These are phyloP conservation scores for Argyresthia goedartella DNA, from an alignment of 2,888 invertebrate genomes.

Conservation along the genomic window DNA sequence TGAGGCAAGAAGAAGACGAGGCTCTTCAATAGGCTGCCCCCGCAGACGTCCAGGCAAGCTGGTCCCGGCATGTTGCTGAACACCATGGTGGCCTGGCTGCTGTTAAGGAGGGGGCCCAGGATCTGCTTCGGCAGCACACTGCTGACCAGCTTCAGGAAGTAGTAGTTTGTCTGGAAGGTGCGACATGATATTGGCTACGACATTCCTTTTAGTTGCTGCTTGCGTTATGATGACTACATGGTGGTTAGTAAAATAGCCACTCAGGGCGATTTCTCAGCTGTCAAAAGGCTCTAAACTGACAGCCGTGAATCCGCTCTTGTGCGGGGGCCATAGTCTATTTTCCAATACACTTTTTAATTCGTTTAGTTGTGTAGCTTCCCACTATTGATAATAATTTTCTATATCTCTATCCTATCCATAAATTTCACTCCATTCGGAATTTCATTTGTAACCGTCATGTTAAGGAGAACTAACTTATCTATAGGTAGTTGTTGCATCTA, in stretches of 20 bases:
- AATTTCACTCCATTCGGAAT: no score
- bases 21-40: slow-evolving; percentile 43
- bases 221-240: background rate
- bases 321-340: no score
- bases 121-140: slow-evolving; percentile 48
- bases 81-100: slow-evolving; percentile 55
- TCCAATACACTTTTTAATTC: no score
- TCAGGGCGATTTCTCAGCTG: background rate
- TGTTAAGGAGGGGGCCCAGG: slow-evolving; percentile 39
- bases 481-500: no score
- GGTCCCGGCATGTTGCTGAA: slow-evolving; percentile 69
- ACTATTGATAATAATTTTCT: no score
- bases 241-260: background rate
- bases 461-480: no score
- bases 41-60: slow-evolving; percentile 36
- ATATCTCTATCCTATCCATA: no score
- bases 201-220: background rate
- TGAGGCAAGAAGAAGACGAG: slow-evolving; percentile 67
- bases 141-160: slow-evolving; percentile 49
- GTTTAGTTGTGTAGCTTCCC: no score
- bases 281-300: background rate
- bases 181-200: background rate
- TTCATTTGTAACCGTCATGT: no score
- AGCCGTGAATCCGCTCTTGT: no score
- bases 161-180: slow-evolving; percentile 47